Percentiles rank a stretch among this genome's conserved stretches.
These are phyloP conservation scores for Heteropelma amictum DNA, from an alignment of 2,888 invertebrate species.

Conservation along the genomic window DNA sequence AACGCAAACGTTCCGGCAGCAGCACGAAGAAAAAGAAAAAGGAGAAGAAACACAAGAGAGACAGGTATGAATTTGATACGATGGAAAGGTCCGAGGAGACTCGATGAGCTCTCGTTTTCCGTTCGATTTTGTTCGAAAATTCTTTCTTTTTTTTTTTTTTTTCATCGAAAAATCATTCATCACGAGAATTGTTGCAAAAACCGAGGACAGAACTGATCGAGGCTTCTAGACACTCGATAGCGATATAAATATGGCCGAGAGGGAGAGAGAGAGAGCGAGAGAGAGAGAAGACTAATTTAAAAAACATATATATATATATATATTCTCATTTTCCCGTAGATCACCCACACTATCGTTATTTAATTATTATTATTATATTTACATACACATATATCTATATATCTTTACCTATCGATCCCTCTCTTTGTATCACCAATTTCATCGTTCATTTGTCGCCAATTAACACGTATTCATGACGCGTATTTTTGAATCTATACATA, in stretches of 20 bases:
- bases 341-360: slow-evolving; percentile 46
- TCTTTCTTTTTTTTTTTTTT: not conserved
- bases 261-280: not conserved
- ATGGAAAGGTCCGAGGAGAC: slow-evolving; percentile 69
- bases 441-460: slow-evolving; percentile 67
- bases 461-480: slow-evolving; percentile 45
- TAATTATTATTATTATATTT: slow-evolving; percentile 33
- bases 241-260: slow-evolving; percentile 14
- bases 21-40: slow-evolving; percentile 84
- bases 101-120: slow-evolving; percentile 59
- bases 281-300: not conserved
- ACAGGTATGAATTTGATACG: slow-evolving; percentile 80
- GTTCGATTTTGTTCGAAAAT: not conserved
- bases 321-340: slow-evolving; percentile 43
- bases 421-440: slow-evolving; percentile 55
- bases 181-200: not conserved
- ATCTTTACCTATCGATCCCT: slow-evolving; percentile 56
- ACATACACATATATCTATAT: slow-evolving; percentile 8
- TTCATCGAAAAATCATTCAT: not conserved
- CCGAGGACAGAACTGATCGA: slow-evolving; percentile 62
- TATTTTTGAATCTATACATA: slow-evolving; percentile 54
- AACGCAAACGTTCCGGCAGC: slow-evolving; percentile 77
- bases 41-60: slow-evolving; percentile 84
- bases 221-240: slow-evolving; percentile 66
- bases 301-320: not conserved